Base-by-base conservation (phyloP, 2,797 vertebrate genomes). In the Kryptolebias ocellatus region DNA sequence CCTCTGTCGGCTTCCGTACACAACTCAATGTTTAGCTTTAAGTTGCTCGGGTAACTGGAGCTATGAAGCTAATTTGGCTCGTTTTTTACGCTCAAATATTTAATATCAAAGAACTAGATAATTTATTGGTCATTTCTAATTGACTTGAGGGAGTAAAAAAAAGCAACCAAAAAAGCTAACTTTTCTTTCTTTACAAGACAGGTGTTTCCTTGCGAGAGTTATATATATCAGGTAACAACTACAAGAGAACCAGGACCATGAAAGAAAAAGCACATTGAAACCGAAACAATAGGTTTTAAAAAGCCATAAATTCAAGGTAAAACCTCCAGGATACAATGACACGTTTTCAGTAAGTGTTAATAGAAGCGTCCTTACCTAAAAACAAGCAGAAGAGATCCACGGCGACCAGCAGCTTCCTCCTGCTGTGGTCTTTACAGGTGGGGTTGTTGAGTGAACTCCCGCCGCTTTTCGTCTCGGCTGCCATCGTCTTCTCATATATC, bases 401-500 rank as follows among this genome's bases (percentile, higher is more conserved):
- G 68, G 94, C 94, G 83, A 98, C 86, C 80, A 98, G 95, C 72
- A 98, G 77, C 85, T 92, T 95, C 67, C 94, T 96, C 93, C 95
- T 91, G 93, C 94, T 93, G 93, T 93, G 92, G 70, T 93, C 90
- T 78, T 95, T 93, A 75, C 94, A 93, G 87, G 91, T 90, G 34
- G 92, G 94, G 89, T 94, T 95, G 92, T 94, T 95, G 68, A 95
- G 83, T 53, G 95, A 94, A 87, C 80, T 95, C 86, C 95, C 95
- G 85, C 95, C 95, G 89, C 95, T 97, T 92, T 93, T 95, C 88
- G 93, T 95, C 83, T 96, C 95, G 60, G 95, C 94, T 77, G 93
- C 94, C 94, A 97, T 97, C 49, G 92, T 95, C 85, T 97, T 98
- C 93, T 98, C 96, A 94, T 96, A 96, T 72, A 97, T 92, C 90